These are phyloP conservation scores for Zhuqinia jingwanae DNA, from an alignment of 2,888 invertebrate species.

Conservation along the genomic window DNA sequence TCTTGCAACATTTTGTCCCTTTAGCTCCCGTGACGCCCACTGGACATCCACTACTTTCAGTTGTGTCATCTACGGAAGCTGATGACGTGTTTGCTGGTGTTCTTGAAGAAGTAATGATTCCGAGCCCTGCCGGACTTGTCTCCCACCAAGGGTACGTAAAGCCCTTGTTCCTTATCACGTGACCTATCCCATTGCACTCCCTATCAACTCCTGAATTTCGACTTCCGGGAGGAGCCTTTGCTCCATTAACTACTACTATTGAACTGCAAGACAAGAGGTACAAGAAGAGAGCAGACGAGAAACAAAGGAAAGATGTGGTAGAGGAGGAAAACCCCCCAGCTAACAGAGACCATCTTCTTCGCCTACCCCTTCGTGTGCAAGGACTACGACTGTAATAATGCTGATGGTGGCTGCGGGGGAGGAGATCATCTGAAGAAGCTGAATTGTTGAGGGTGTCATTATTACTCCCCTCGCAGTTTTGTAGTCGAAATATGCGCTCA, in stretches of 20 bases:
- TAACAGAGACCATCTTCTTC: constrained; percentile 40
- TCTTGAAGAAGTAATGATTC: constrained; percentile 12
- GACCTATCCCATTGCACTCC: constrained; percentile 76
- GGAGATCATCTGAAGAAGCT: background rate
- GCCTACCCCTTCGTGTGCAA: background rate
- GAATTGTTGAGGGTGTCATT: background rate
- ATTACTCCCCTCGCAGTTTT: background rate
- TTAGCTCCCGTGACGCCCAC: constrained; percentile 59
- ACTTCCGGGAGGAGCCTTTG: constrained; percentile 7
- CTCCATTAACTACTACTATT: background rate
- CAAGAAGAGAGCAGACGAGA: constrained; percentile 5
- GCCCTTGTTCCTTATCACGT: constrained; percentile 75
- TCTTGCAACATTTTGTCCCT: constrained; percentile 76
- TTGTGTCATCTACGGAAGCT: constrained; percentile 1
- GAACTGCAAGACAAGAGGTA: background rate
- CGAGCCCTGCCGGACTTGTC: constrained; percentile 41
- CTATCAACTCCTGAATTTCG: constrained; percentile 56
- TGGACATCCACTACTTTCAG: constrained; percentile 66
- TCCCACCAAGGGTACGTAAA: constrained; percentile 79
- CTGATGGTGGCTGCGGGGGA: background rate
- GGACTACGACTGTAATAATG: background rate
- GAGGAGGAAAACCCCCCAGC: background rate
- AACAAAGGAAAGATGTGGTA: background rate
- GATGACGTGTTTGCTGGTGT: background rate
- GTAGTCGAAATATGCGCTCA: background rate